phyloP scores from a whole-genome alignment of 2,888 invertebrate species.

The Stramonita haemastoma region DNA sequence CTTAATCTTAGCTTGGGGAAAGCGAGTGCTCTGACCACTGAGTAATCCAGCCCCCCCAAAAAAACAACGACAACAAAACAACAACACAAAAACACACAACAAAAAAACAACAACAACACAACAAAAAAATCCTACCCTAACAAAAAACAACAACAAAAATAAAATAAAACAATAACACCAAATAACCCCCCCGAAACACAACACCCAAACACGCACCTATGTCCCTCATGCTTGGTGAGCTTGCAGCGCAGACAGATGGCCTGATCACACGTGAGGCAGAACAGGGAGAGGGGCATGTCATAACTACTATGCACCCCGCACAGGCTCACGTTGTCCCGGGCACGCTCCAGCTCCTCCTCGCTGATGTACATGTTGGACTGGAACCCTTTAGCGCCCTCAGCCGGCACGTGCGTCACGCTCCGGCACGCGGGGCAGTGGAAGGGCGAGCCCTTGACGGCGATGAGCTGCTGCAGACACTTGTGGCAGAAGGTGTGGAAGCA shows the following conservation, averaged over 20 bases:
- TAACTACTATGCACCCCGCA: neutral
- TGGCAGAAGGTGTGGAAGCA: constrained; percentile 32
- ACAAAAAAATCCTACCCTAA: too few species aligned
- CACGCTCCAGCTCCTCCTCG: constrained; percentile 15
- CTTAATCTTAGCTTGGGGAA: too few species aligned
- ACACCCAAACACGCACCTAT: neutral
- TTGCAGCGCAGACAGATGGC: constrained; percentile 29
- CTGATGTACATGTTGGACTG: constrained; percentile 31
- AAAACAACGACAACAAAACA: too few species aligned
- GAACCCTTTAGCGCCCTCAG: neutral
- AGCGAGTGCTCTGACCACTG: too few species aligned
- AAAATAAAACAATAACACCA: neutral
- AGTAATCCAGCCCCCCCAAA: too few species aligned
- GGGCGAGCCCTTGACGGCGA: neutral
- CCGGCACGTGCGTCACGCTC: neutral
- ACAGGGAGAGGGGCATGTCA: neutral
- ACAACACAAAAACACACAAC: too few species aligned
- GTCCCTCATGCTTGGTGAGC: constrained; percentile 24
- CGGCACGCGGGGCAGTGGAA: constrained; percentile 28
- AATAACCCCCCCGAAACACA: neutral
- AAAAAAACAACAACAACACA: too few species aligned
- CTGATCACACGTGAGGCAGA: neutral
- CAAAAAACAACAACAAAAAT: neutral
- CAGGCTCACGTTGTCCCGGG: neutral
- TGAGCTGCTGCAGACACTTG: constrained; percentile 2